A percentile compares a stretch with the other conserved stretches of the same genome.
phyloP scores from a whole-genome alignment of 2,113 vertebrate genomes.

The Dicerorhinus sumatrensis region DNA sequence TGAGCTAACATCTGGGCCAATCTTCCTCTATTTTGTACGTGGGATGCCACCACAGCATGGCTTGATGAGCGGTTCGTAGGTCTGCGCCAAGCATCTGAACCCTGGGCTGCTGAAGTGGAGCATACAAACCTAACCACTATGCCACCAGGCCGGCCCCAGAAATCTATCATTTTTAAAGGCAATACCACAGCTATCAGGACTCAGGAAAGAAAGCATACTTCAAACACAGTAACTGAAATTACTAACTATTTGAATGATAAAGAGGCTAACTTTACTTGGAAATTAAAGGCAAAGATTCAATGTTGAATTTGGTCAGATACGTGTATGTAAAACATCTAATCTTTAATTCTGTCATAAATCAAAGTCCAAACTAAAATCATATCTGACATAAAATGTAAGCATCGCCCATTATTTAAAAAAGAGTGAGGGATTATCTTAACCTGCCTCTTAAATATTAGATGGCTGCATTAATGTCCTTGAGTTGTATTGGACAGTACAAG shows the following conservation, averaged over 20 bases:
- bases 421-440: background rate
- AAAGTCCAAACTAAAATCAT: conserved; percentile 45
- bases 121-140: too few relatives aligned
- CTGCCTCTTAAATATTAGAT: background rate
- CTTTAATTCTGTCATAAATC: conserved; percentile 15
- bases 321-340: background rate
- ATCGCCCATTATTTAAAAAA: background rate
- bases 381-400: conserved; percentile 3
- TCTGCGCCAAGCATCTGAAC: too few relatives aligned
- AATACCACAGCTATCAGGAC: background rate
- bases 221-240: background rate
- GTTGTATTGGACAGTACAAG: background rate
- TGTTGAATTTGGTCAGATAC: background rate
- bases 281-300: conserved; percentile 25
- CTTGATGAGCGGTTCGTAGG: too few relatives aligned
- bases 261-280: background rate
- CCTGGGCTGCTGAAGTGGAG: too few relatives aligned
- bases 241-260: background rate
- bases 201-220: background rate
- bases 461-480: background rate
- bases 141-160: too few relatives aligned
- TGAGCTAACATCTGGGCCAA: too few relatives aligned
- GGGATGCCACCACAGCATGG: too few relatives aligned
- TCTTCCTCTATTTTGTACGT: too few relatives aligned
- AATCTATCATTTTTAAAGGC: background rate